Conservation (phyloP, 2,888 invertebrate genomes). For the Orchestes rusci region DNA sequence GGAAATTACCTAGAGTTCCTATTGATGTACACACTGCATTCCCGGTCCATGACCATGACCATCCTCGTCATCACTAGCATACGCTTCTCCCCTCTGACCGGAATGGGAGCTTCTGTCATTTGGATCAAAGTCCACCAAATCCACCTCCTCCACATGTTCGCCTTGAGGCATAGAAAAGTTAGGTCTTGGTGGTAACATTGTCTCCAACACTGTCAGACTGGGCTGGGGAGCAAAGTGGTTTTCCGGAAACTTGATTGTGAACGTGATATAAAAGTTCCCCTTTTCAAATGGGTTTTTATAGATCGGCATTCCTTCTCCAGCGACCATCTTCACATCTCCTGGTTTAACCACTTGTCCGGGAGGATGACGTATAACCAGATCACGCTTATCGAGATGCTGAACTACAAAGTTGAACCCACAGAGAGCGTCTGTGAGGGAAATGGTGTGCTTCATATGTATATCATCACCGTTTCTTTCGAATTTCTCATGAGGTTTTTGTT, state of each 20-base stretch:
- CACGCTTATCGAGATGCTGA: conserved; percentile 85
- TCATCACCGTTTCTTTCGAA: conserved; percentile 75
- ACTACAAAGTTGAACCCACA: conserved; percentile 82
- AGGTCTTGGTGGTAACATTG: conserved; percentile 65
- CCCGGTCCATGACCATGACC: conserved; percentile 45
- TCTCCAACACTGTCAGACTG: conserved; percentile 62
- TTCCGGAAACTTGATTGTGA: conserved; percentile 79
- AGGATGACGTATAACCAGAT: conserved; percentile 67
- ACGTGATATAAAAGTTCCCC: conserved; percentile 81
- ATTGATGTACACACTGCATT: conserved; percentile 79
- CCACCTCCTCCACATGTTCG: conserved; percentile 81
- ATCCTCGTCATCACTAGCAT: conserved; percentile 64
- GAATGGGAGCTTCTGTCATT: conserved; percentile 47
- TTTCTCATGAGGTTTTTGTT: conserved; percentile 69
- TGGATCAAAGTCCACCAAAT: conserved; percentile 67
- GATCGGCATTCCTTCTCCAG: conserved; percentile 86
- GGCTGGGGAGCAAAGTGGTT: conserved; percentile 68
- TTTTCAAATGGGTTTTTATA: conserved; percentile 77
- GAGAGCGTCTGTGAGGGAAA: conserved; percentile 80
- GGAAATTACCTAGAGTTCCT: conserved; percentile 36
- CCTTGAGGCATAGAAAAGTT: conserved; percentile 64
- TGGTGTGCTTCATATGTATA: conserved; percentile 63
- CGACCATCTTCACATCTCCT: conserved; percentile 68
- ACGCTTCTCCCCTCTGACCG: conserved; percentile 55
- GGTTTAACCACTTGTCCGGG: conserved; percentile 81